Percentiles rank a stretch among this genome's conserved stretches.
Conservation (phyloP, 2,113 vertebrate genomes). For the Hoplias malabaricus region DNA sequence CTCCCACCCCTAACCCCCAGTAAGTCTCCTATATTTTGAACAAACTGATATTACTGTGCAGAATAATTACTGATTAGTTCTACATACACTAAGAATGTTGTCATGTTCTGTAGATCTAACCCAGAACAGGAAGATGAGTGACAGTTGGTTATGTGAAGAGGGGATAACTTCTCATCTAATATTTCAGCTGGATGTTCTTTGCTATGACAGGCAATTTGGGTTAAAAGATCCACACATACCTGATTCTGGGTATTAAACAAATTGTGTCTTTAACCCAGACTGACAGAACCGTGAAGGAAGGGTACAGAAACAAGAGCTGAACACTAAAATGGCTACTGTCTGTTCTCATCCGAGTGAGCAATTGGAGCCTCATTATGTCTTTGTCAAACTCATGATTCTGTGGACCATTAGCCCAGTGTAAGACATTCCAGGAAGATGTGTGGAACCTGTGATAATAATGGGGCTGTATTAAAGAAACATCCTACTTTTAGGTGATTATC, state of each 20-base stretch:
- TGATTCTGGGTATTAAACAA: slow-evolving; percentile 22
- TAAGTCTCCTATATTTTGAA: too few relatives aligned
- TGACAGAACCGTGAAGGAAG: slow-evolving; percentile 22
- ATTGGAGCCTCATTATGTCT: slow-evolving; percentile 8
- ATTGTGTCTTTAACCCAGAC: slow-evolving; percentile 20
- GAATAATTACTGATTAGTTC: background rate
- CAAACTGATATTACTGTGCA: too few relatives aligned
- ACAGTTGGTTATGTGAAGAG: background rate
- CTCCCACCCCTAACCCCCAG: too few relatives aligned
- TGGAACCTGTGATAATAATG: background rate
- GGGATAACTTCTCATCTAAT: background rate
- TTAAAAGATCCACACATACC: background rate
- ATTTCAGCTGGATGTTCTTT: background rate
- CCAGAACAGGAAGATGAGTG: background rate
- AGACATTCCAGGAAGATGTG: background rate
- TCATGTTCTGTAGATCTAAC: background rate
- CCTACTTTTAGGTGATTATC: too few relatives aligned
- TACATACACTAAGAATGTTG: background rate
- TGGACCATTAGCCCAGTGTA: background rate
- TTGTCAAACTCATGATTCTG: background rate
- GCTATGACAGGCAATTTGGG: background rate
- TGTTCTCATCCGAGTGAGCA: slow-evolving; percentile 8
- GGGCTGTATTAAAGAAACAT: too few relatives aligned
- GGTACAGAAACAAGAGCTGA: slow-evolving; percentile 4
- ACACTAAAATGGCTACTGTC: background rate